Evolutionary conservation across 1,140 invertebrate genomes (phyloP).

Genomic region (Meloidogyne floridensis): DNA sequence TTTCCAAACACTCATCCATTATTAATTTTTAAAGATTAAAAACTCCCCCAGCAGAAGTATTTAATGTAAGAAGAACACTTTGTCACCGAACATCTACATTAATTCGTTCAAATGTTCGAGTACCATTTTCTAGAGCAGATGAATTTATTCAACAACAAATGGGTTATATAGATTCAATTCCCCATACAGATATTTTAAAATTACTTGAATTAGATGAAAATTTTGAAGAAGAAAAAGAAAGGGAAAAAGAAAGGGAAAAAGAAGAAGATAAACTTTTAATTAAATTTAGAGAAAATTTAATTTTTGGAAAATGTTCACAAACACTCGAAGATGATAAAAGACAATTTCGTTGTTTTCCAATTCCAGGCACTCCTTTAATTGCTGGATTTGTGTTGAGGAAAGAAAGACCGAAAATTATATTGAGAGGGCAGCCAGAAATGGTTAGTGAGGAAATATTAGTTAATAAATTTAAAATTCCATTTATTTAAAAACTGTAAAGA

Average conservation of each 20-base stretch:
- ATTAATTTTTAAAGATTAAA: not conserved
- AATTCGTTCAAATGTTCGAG: slow-evolving; percentile 53
- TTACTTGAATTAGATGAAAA: slow-evolving; percentile 59
- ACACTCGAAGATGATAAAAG: slow-evolving; percentile 21
- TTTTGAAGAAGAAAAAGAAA: not conserved
- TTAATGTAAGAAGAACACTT: slow-evolving; percentile 56
- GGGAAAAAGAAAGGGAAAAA: too few relatives aligned
- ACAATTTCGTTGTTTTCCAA: slow-evolving; percentile 37
- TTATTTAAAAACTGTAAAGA: too few relatives aligned
- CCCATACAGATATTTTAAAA: slow-evolving; percentile 56
- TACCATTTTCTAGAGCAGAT: slow-evolving; percentile 58
- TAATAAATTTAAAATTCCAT: too few relatives aligned
- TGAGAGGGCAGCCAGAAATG: slow-evolving; percentile 1
- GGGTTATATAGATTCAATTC: slow-evolving; percentile 60
- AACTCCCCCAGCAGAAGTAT: slow-evolving; percentile 54
- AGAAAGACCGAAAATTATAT: not conserved
- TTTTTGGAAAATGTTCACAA: slow-evolving; percentile 46
- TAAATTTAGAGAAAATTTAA: slow-evolving; percentile 44
- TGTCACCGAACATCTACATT: slow-evolving; percentile 53
- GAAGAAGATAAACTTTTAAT: slow-evolving; percentile 32
- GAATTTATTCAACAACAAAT: slow-evolving; percentile 56
- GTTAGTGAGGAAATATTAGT: not conserved
- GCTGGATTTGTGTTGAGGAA: slow-evolving; percentile 46
- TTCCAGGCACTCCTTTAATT: slow-evolving; percentile 47
- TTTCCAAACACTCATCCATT: not conserved